phyloP scores from a whole-genome alignment of 2,888 invertebrate species.

The Rhopalosiphum nymphaeae region DNA sequence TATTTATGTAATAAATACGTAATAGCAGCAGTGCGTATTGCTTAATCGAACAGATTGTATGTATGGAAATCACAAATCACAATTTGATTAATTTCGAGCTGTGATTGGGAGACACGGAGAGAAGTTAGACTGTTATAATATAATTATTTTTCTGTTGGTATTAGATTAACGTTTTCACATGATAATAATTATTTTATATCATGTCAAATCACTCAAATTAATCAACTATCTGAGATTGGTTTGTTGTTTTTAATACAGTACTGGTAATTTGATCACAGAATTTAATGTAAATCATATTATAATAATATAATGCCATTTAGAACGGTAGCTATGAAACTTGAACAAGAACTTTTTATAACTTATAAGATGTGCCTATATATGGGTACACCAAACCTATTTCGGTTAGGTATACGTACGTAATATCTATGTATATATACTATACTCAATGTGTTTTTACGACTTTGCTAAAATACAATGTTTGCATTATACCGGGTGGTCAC shows the following conservation, averaged over 20 bases:
- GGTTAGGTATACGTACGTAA: background rate
- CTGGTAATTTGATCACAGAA: background rate
- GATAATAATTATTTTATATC: background rate
- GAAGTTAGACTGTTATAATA: background rate
- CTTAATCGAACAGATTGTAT: background rate
- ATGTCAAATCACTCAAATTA: background rate
- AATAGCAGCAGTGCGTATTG: background rate
- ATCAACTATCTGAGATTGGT: background rate
- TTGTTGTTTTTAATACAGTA: background rate
- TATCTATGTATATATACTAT: background rate
- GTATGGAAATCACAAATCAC: background rate
- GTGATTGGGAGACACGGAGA: background rate
- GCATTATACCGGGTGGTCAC: constrained; percentile 62
- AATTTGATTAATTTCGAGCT: background rate
- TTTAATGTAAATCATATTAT: background rate
- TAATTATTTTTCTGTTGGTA: background rate
- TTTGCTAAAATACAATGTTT: constrained; percentile 60
- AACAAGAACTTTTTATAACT: background rate
- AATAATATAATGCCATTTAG: background rate
- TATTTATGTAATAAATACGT: background rate
- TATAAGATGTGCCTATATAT: background rate
- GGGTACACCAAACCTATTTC: background rate
- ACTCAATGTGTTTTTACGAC: constrained; percentile 55
- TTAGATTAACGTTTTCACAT: background rate
- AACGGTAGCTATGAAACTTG: background rate